Conservation (phyloP, 2,113 vertebrate species). For the Anthoscopus minutus region DNA sequence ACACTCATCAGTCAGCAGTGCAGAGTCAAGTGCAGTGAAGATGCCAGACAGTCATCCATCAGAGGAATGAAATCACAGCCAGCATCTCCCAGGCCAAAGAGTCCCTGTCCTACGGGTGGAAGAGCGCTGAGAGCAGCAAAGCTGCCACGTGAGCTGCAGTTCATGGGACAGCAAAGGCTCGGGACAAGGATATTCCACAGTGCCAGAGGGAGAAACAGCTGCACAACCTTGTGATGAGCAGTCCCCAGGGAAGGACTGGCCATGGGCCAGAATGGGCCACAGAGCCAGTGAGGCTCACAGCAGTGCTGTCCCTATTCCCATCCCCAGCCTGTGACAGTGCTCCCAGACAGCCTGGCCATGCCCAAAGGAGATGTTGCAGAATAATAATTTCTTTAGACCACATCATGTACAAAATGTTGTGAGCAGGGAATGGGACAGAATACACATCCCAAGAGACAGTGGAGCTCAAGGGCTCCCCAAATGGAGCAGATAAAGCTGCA, state of each 20-base stretch:
- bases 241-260: neutral
- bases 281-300: neutral
- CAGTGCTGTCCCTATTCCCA: neutral
- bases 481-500: neutral
- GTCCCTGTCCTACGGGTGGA: neutral
- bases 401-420: accelerated
- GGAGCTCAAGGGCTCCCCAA: neutral
- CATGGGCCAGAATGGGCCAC: neutral
- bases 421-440: neutral
- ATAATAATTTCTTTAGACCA: neutral
- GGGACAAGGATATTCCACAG: neutral
- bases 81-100: neutral
- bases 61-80: conserved; percentile 7
- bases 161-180: neutral
- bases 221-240: neutral
- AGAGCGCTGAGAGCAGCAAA: neutral
- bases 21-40: neutral
- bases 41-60: conserved; percentile 12
- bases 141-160: accelerated
- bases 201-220: neutral
- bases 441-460: neutral
- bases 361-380: neutral
- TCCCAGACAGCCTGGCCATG: neutral
- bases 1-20: conserved; percentile 2
- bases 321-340: neutral